These are phyloP conservation scores for Aotus griseimembra DNA, from an alignment of 2,797 vertebrate species.

Conservation along the genomic window DNA sequence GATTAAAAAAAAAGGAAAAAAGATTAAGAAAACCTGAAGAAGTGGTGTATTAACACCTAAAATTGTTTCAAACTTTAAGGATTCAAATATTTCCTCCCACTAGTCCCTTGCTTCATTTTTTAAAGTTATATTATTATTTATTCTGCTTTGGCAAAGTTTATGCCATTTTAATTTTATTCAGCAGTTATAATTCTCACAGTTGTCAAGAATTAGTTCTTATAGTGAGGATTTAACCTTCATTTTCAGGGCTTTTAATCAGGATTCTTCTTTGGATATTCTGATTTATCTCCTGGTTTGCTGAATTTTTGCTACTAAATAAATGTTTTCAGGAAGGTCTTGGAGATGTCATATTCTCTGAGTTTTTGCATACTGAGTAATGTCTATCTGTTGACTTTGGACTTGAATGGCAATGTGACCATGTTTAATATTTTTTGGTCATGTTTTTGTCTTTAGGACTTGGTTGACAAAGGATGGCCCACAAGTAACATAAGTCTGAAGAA, in stretches of 20 bases:
- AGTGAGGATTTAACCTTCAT: constrained; percentile 26
- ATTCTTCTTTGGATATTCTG: not conserved
- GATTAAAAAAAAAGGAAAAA: not conserved
- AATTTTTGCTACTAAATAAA: constrained; percentile 1
- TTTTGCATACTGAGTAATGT: not conserved
- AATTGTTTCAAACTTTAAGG: not conserved
- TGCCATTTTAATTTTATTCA: not conserved
- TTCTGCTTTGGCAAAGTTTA: constrained; percentile 2
- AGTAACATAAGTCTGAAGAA: not conserved
- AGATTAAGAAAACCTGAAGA: not conserved
- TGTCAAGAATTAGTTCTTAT: not conserved
- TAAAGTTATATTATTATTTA: not conserved
- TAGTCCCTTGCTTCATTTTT: not conserved
- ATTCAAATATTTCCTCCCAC: not conserved
- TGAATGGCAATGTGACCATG: not conserved
- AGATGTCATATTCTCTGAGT: not conserved
- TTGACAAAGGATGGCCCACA: not conserved
- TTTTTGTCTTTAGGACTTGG: not conserved
- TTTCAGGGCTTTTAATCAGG: not conserved
- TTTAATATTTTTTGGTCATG: not conserved
- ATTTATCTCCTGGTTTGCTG: not conserved
- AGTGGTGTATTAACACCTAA: not conserved
- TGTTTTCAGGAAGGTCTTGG: not conserved
- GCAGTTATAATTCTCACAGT: not conserved
- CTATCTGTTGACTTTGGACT: not conserved